Evolutionary conservation across 1,140 invertebrate species (phyloP), one percentile per base, ranked within the genome.

Genomic region (Drosophila neocordata): DNA sequence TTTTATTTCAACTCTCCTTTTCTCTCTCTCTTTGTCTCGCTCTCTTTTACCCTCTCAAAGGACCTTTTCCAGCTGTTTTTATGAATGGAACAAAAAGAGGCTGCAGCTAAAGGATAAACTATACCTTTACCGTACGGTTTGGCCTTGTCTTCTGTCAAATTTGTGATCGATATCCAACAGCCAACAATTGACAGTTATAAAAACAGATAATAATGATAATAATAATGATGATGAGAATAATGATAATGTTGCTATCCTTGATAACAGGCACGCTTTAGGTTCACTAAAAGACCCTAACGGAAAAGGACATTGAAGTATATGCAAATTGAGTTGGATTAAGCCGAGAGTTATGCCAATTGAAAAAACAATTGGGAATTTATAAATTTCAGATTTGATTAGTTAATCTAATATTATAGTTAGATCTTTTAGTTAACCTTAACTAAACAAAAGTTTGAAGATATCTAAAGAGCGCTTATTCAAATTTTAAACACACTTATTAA

Each of bases 131-230:
- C 59, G 52, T 71, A 56, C 65, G 22, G 65, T 67, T 66, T 61
- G 48, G 18, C 44, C 61, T 61, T 69, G 71, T 57, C 24, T 59
- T 51, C 56, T 65, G 65, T 69, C 65, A 62, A 73, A 69, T 57
- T 73, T 55, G 66, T 76, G 77, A 77, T 78, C 78, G 71, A 79
- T 70, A 70, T 18, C 41, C 41, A 77, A 79, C 34, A 87, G 82
- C 88, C 82, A 88, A 87, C 83, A 83, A 87, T 88, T 83, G 82
- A 87, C 82, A 87, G 83, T 87, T 87, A 88, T 88, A 79, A 73
- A 82, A 88, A 79, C 83, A 87, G 82, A 88, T 87, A 87, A 87
- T 61, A 52, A 72, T 75, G 78, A 77, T 85, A 61, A 65, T 41
- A 41, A 41, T 72, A 48, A 41, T 72, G 64, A 56, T 70, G 66